Evolutionary conservation across 2,113 vertebrate genomes (phyloP).

Genomic region (Opisthocomus hoazin): DNA sequence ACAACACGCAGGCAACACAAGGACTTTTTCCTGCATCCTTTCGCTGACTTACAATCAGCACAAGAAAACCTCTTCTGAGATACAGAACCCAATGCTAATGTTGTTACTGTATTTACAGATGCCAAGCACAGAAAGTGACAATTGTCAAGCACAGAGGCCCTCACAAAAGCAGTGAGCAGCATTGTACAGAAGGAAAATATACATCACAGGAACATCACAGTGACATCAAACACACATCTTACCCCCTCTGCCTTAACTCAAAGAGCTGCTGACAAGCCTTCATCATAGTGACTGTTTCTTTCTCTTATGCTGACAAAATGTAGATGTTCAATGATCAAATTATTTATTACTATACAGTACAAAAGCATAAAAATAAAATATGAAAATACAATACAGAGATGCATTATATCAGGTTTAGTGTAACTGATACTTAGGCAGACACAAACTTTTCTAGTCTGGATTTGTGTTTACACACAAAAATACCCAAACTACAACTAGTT

Average conservation of each 20-base stretch:
- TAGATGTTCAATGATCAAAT: not conserved
- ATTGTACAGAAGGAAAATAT: not conserved
- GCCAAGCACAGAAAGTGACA: not conserved
- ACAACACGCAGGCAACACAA: not conserved
- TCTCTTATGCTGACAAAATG: not conserved
- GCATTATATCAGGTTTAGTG: not conserved
- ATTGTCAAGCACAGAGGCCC: not conserved
- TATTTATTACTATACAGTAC: not conserved
- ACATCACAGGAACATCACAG: not conserved
- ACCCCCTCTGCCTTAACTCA: not conserved
- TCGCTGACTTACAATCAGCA: not conserved
- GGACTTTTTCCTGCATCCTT: not conserved
- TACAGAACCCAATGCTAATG: not conserved
- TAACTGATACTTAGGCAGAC: not conserved
- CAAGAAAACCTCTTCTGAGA: not conserved
- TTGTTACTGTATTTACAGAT: not conserved
- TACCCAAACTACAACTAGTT: not conserved
- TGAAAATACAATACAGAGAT: not conserved
- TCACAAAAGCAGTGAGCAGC: not conserved
- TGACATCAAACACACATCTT: not conserved
- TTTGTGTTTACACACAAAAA: not conserved
- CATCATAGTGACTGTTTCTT: not conserved
- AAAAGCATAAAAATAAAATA: not conserved
- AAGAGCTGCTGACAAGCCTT: not conserved
- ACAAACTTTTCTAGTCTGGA: not conserved